Evolutionary conservation across 1,140 invertebrate genomes (phyloP).

Genomic region (Lepidotrigona ventralis): DNA sequence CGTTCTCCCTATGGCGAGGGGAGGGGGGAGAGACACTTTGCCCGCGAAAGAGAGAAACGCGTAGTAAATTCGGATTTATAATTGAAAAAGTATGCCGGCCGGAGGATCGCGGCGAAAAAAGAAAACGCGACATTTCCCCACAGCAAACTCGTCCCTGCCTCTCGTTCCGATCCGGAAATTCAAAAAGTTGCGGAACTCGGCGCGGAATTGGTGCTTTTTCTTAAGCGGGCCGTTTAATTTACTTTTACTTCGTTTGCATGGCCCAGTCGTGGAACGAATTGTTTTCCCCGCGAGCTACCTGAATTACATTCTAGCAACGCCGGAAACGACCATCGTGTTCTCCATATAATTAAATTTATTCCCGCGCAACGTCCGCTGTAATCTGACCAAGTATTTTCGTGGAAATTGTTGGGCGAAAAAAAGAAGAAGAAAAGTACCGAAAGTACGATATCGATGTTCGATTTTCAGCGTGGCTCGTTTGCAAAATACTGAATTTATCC

Average conservation of each 20-base stretch:
- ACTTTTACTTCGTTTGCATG: background rate
- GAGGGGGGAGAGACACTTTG: background rate
- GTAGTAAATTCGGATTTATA: constrained; percentile 8
- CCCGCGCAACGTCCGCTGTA: background rate
- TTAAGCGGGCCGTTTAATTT: background rate
- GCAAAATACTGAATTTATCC: background rate
- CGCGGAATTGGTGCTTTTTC: background rate
- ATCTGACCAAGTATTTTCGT: background rate
- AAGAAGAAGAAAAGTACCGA: background rate
- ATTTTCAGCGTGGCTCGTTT: background rate
- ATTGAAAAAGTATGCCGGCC: background rate
- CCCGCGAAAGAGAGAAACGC: background rate
- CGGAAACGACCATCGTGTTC: background rate
- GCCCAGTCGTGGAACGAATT: background rate
- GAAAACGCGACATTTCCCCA: background rate
- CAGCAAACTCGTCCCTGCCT: background rate
- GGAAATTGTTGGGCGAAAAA: background rate
- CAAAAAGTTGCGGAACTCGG: constrained; percentile 1
- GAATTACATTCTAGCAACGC: background rate
- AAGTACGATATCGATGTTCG: background rate
- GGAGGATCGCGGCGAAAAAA: background rate
- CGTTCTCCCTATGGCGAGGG: background rate
- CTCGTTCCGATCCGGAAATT: constrained; percentile 6
- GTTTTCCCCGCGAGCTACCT: background rate
- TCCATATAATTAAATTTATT: background rate